Conservation (phyloP, 2,888 invertebrate genomes). For the Drosophila gaucha region DNA sequence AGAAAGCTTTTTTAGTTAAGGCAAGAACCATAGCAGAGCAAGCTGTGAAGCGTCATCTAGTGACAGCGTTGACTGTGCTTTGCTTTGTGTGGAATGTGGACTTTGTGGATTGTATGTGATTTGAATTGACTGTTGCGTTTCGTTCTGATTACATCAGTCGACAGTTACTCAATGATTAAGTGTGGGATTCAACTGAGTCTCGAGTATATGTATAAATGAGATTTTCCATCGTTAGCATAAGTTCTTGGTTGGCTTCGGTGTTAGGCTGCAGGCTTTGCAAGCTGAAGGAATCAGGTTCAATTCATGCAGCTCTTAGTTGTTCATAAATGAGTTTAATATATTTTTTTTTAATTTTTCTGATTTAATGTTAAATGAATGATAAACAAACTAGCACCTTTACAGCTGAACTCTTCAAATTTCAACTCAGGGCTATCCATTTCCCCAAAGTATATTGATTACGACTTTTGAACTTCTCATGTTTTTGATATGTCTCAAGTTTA, state of each 20-base stretch:
- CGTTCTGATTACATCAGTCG: not conserved
- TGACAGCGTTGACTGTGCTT: not conserved
- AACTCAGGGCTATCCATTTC: not conserved
- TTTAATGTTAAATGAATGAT: too few species aligned
- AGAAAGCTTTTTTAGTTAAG: too few species aligned
- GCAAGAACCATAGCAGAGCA: not conserved
- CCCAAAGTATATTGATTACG: not conserved
- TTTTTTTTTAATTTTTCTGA: too few species aligned
- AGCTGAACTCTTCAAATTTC: too few species aligned
- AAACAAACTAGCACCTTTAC: not conserved
- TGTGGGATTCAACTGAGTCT: not conserved
- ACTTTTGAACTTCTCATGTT: not conserved
- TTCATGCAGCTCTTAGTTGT: too few species aligned
- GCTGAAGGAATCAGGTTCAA: too few species aligned
- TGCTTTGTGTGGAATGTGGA: constrained; percentile 2
- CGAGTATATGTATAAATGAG: not conserved
- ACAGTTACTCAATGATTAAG: not conserved
- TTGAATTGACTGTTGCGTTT: not conserved
- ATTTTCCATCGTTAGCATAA: too few species aligned
- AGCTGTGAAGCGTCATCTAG: constrained; percentile 10
- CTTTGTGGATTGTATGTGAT: not conserved
- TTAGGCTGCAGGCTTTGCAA: too few species aligned
- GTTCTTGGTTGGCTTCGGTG: too few species aligned
- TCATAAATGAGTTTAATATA: too few species aligned
- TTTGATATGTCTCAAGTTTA: not conserved